Conservation (phyloP, 2,888 invertebrate species). For the Coremacera marginata region DNA sequence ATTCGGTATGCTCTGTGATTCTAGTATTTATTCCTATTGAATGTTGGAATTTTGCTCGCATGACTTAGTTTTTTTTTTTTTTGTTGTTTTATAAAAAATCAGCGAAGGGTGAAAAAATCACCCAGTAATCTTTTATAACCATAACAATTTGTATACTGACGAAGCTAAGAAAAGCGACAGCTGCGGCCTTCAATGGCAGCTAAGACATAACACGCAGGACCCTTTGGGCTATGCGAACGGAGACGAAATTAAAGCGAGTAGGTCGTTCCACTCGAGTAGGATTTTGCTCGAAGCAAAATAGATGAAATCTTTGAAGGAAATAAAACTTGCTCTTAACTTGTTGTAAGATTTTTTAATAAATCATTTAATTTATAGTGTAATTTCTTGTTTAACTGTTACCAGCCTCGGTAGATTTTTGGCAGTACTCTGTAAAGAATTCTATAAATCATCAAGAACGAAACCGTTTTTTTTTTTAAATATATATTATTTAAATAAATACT, state of each 20-base stretch:
- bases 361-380: too few relatives aligned
- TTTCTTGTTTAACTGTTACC: too few relatives aligned
- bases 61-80: conserved; percentile 37
- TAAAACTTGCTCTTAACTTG: not conserved
- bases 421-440: too few relatives aligned
- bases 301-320: not conserved
- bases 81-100: conserved; percentile 37
- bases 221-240: not conserved
- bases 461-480: too few relatives aligned
- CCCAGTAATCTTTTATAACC: conserved; percentile 20
- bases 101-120: conserved; percentile 45
- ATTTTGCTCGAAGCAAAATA: not conserved
- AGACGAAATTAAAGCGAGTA: not conserved
- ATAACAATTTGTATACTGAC: not conserved
- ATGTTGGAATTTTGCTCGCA: conserved; percentile 44
- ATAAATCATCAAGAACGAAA: too few relatives aligned
- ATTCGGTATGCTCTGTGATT: conserved; percentile 17
- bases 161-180: conserved; percentile 15
- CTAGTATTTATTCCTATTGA: conserved; percentile 23
- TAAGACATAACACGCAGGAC: not conserved
- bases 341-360: not conserved
- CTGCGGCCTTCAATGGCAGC: conserved; percentile 1
- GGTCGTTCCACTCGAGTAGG: conserved; percentile 14
- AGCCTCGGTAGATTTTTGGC: too few relatives aligned
- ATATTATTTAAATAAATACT: too few relatives aligned